Evolutionary conservation across 2,888 invertebrate species (phyloP), one percentile per base, ranked within the genome.

Genomic region (Dermolepida albohirtum): DNA sequence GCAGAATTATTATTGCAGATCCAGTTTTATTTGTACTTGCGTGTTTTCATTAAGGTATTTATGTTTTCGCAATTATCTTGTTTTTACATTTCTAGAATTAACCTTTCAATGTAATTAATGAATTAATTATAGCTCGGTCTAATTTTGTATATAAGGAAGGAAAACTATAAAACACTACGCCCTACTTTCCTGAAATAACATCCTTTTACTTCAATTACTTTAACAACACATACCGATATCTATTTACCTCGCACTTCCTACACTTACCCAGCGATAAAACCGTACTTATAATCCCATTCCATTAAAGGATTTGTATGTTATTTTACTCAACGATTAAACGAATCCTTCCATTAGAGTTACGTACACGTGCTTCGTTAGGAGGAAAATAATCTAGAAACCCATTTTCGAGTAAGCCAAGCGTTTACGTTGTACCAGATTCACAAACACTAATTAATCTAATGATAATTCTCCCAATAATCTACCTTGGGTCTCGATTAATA

Each of bases 281-380:
- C n/a, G 10, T 34, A 62, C 44, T 47, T 62, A 62, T 29, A 47
- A 47, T 47, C 47, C 59, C 34, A 62, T 47, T 49, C 47, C 59
- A 62, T 62, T 47, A 62, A 17, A 16, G 47, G 59, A 62, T 44
- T 14, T 62, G 49, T 34, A 10, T 10, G 34, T 62, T 47, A 62
- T 17, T 47, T 47, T 5, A 29, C 34, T 16, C 17, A 8, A 34
- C 5, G 47, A 44, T 22, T 22, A 29, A 47, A 39, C 47, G 47
- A 62, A 62, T 62, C 59, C 47, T 59, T 47, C 59, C 59, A 62
- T 62, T 62, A 62, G 34, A 34, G 47, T 11, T 34, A 62, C 44
- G 39, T 27, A 43, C 12, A 43, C 16, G 47, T 17, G 54, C 12
- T 47, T 47, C 59, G 47, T 22, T 57, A 34, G 47, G 34, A 17